Evolutionary conservation across 1,140 invertebrate genomes (phyloP).

Genomic region (Scaptomyza montana): DNA sequence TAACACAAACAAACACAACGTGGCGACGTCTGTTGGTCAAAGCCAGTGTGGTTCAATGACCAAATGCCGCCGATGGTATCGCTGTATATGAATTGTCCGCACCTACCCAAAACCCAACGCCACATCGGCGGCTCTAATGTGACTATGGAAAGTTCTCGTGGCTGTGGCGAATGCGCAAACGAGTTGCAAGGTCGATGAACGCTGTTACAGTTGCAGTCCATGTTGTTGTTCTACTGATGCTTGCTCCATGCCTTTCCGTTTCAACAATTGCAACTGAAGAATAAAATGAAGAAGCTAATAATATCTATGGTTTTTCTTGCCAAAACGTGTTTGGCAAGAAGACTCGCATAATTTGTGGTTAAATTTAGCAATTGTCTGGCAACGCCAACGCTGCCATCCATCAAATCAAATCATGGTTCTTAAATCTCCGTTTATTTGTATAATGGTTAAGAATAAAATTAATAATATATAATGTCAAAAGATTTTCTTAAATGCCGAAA

Average conservation of each 20-base stretch:
- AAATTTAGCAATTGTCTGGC: conserved; percentile 10
- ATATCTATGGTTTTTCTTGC: not conserved
- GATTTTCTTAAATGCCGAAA: not conserved
- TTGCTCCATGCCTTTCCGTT: not conserved
- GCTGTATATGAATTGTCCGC: conserved; percentile 19
- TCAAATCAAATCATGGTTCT: not conserved
- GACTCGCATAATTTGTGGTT: conserved; percentile 3
- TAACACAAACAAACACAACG: conserved; percentile 2
- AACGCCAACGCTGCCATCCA: conserved; percentile 7
- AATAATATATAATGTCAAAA: not conserved
- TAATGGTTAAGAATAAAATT: too few species aligned
- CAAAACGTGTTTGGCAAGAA: conserved; percentile 15
- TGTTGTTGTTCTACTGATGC: not conserved
- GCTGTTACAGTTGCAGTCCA: conserved; percentile 18
- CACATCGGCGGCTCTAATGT: conserved; percentile 18
- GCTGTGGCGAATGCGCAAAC: conserved; percentile 47
- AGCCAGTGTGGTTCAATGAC: conserved; percentile 35
- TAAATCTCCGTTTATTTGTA: not conserved
- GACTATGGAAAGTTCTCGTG: conserved; percentile 31
- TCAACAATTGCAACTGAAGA: not conserved
- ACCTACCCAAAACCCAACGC: conserved; percentile 19
- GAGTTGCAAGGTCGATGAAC: conserved; percentile 79
- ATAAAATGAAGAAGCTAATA: conserved; percentile 5
- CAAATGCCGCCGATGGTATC: conserved; percentile 39
- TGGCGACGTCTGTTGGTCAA: conserved; percentile 20